Conservation (phyloP, 2,888 invertebrate species). For the Baronia brevicornis region DNA sequence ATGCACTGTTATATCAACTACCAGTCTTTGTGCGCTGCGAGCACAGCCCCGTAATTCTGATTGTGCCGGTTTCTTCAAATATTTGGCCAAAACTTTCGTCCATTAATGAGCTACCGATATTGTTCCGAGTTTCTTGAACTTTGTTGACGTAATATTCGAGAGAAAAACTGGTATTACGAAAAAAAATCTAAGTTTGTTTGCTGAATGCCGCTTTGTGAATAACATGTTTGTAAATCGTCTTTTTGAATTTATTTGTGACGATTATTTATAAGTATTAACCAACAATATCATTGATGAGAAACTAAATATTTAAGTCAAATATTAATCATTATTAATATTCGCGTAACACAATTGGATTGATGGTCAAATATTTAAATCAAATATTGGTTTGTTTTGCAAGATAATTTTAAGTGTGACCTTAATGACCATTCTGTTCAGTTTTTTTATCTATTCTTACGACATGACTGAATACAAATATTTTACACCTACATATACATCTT, state of each 20-base stretch:
- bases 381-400: constrained; percentile 19
- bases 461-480: too few relatives aligned
- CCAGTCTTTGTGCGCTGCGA: constrained; percentile 58
- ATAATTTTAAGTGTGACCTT: constrained; percentile 5
- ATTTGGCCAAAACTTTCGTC: constrained; percentile 68
- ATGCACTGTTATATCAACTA: constrained; percentile 61
- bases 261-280: constrained; percentile 47
- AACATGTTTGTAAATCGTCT: too few relatives aligned
- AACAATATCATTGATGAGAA: constrained; percentile 59
- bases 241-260: too few relatives aligned
- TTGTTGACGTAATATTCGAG: constrained; percentile 52
- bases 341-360: constrained; percentile 34
- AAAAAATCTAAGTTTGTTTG: too few relatives aligned
- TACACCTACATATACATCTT: too few relatives aligned
- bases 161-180: too few relatives aligned
- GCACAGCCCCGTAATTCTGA: constrained; percentile 57
- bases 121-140: constrained; percentile 46
- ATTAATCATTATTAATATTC: constrained; percentile 22
- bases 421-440: constrained; percentile 6
- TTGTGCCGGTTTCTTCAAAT: constrained; percentile 59
- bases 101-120: constrained; percentile 71
- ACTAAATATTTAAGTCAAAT: constrained; percentile 37
- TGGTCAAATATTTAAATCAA: constrained; percentile 33
- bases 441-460: not conserved
- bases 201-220: too few relatives aligned